Conservation (phyloP, 2,888 invertebrate genomes). For the Himalopsyche tibetana region DNA sequence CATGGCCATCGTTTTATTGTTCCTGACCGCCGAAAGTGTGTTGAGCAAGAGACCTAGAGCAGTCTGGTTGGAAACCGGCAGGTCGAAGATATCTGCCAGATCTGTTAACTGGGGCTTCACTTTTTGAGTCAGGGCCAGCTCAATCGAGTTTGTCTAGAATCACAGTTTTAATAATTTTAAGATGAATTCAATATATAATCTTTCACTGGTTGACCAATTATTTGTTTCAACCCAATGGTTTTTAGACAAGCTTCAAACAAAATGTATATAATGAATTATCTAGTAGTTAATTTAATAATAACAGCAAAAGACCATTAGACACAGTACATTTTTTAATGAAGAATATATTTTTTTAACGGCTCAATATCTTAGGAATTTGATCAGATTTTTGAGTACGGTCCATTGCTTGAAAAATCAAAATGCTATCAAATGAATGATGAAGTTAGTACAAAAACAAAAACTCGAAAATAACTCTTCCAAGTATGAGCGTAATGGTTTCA, state of each 20-base stretch:
- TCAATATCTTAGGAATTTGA: no score
- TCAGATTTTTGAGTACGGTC: no score
- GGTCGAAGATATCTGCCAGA: slow-evolving; percentile 86
- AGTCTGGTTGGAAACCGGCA: slow-evolving; percentile 86
- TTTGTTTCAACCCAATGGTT: neutral
- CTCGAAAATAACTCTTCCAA: no score
- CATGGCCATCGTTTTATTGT: slow-evolving; percentile 86
- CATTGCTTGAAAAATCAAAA: no score
- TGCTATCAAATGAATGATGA: no score
- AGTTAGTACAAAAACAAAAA: no score
- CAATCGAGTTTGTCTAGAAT: slow-evolving; percentile 84
- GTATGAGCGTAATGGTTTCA: no score
- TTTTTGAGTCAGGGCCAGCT: slow-evolving; percentile 83
- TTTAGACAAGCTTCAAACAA: neutral
- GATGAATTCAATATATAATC: slow-evolving; percentile 34
- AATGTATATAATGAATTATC: no score
- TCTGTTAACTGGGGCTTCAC: slow-evolving; percentile 84
- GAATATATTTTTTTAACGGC: no score
- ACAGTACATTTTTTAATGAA: no score
- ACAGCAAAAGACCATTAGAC: no score
- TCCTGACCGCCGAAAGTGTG: slow-evolving; percentile 82
- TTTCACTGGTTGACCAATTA: neutral
- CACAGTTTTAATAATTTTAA: slow-evolving; percentile 39
- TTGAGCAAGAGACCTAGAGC: slow-evolving; percentile 83
- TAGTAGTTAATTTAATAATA: no score